phyloP scores from a whole-genome alignment of 2,888 invertebrate species.

The Mesoligia furuncula region DNA sequence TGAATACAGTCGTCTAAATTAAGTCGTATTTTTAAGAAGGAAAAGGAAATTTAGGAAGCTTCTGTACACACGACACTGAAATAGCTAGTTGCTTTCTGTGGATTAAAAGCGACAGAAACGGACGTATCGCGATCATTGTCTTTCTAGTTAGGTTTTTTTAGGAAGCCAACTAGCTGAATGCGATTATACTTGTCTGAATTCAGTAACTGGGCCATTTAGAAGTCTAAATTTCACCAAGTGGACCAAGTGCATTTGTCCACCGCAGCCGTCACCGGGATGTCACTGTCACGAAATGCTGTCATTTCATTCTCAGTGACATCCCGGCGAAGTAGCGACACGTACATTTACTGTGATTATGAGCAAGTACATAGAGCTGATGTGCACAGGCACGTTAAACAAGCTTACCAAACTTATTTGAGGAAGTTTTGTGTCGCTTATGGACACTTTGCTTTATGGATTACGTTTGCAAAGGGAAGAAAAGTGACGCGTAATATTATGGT shows the following conservation, averaged over 20 bases:
- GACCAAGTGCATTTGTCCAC: neutral
- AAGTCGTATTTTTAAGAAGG: neutral
- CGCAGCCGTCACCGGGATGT: neutral
- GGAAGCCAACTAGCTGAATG: neutral
- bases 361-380: neutral
- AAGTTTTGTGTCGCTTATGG: constrained; percentile 24
- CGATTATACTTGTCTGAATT: neutral
- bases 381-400: neutral
- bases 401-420: neutral
- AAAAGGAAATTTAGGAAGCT: neutral
- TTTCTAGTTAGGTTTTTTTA: neutral
- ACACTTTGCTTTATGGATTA: constrained; percentile 1
- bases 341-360: neutral
- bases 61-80: neutral
- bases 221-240: no score
- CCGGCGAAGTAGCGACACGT: neutral
- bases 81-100: neutral
- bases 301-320: no score
- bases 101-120: neutral
- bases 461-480: neutral
- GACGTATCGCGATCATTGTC: neutral
- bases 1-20: neutral
- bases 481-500: neutral
- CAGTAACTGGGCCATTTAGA: neutral
- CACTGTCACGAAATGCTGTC: no score